Conservation (phyloP, 23 tunicate genomes). For the Styela plicata region DNA sequence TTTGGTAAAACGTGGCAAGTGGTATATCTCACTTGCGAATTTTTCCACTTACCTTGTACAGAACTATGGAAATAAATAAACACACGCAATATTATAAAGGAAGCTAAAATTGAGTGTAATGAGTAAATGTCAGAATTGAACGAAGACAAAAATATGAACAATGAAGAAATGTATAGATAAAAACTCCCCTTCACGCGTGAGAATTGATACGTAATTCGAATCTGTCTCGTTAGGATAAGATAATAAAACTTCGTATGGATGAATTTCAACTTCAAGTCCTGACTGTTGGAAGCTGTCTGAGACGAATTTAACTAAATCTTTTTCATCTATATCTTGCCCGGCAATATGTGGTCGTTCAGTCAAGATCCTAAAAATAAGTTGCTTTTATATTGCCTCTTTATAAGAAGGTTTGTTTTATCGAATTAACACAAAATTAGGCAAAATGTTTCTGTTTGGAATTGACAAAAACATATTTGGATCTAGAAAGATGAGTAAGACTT, state of each 20-base stretch:
- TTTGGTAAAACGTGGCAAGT: too few species aligned
- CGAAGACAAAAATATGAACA: background rate
- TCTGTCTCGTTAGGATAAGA: conserved; percentile 76
- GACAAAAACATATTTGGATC: background rate
- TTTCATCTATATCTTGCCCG: conserved; percentile 50
- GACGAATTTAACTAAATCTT: conserved; percentile 38
- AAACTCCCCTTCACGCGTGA: conserved; percentile 9
- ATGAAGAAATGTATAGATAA: background rate
- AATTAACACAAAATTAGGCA: too few species aligned
- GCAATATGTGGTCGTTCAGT: conserved; percentile 62
- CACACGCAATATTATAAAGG: too few species aligned
- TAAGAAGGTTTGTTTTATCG: background rate
- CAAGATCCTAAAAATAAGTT: conserved; percentile 22
- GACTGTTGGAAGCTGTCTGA: conserved; percentile 31
- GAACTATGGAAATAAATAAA: too few species aligned
- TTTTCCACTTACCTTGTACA: too few species aligned
- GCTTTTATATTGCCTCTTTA: background rate
- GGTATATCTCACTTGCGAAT: too few species aligned
- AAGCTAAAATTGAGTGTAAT: too few species aligned
- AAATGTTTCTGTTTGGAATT: too few species aligned
- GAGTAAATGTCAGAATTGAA: too few species aligned
- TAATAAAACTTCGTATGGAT: conserved; percentile 68
- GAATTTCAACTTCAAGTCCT: conserved; percentile 47
- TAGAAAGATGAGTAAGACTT: background rate
- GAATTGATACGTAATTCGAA: conserved; percentile 60